A percentile compares a stretch with the other conserved stretches of the same genome.
Evolutionary conservation across 2,888 invertebrate genomes (phyloP).

Genomic region (Eupithecia tripunctaria): DNA sequence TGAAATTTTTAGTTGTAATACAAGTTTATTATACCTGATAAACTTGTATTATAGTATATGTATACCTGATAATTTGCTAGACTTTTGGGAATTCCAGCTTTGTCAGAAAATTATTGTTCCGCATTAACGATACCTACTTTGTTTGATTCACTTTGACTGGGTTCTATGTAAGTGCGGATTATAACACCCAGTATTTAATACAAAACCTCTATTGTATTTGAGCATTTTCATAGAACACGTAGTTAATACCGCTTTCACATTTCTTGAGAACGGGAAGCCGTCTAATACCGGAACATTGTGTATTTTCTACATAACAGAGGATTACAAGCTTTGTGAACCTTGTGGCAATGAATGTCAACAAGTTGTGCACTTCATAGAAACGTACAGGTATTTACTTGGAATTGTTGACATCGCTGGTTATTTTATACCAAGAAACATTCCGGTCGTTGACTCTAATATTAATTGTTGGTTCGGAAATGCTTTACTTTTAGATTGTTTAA

Average conservation of each 20-base stretch:
- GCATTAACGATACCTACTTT: background rate
- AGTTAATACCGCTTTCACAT: conserved; percentile 13
- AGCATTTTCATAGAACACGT: conserved; percentile 7
- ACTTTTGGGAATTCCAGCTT: background rate
- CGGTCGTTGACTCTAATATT: background rate
- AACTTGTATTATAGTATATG: no score
- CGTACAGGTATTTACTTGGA: background rate
- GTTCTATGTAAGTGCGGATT: background rate
- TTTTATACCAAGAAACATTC: background rate
- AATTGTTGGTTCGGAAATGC: background rate
- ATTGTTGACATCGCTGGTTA: background rate
- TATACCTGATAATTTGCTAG: background rate
- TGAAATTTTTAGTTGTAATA: background rate
- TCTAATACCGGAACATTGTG: conserved; percentile 14
- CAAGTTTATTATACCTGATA: no score
- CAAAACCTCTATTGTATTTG: background rate
- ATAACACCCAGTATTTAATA: background rate
- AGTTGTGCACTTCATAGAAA: background rate
- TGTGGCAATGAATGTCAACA: conserved; percentile 21
- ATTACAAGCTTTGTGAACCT: conserved; percentile 26
- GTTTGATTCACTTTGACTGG: background rate
- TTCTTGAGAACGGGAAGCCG: conserved; percentile 28
- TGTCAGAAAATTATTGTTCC: background rate
- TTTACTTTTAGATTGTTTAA: background rate
- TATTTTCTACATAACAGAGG: conserved; percentile 24